These are phyloP conservation scores for Teleogryllus oceanicus DNA, from an alignment of 2,888 invertebrate species.

Conservation along the genomic window DNA sequence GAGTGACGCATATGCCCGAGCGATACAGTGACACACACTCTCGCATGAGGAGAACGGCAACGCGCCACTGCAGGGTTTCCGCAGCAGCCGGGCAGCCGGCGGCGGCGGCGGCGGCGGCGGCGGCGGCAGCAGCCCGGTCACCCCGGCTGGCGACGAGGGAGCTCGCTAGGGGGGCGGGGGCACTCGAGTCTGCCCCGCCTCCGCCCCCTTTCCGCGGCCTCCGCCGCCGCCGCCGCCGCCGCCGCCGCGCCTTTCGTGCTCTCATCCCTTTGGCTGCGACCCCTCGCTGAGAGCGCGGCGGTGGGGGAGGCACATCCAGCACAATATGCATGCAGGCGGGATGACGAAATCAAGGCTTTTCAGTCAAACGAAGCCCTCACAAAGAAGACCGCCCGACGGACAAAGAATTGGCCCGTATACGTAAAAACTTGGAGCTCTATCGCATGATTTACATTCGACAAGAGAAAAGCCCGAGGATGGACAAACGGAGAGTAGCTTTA, in stretches of 20 bases:
- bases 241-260: background rate
- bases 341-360: slow-evolving; percentile 18
- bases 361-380: slow-evolving; percentile 10
- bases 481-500: slow-evolving; percentile 18
- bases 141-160: background rate
- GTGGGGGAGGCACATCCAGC: background rate
- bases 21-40: too few relatives aligned
- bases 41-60: too few relatives aligned
- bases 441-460: slow-evolving; percentile 18
- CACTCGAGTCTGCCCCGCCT: background rate
- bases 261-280: background rate
- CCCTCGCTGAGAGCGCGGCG: background rate
- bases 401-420: slow-evolving; percentile 11
- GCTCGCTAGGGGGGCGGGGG: background rate
- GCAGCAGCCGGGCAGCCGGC: background rate
- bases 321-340: background rate
- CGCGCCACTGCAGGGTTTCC: too few relatives aligned
- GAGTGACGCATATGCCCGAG: too few relatives aligned
- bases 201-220: background rate
- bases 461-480: slow-evolving; percentile 9
- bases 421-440: slow-evolving; percentile 18
- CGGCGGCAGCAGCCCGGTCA: background rate
- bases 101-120: background rate
- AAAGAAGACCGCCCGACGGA: slow-evolving; percentile 18
- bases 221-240: background rate